phyloP scores from a whole-genome alignment of 2,113 vertebrate genomes.

The Amia ocellicauda region DNA sequence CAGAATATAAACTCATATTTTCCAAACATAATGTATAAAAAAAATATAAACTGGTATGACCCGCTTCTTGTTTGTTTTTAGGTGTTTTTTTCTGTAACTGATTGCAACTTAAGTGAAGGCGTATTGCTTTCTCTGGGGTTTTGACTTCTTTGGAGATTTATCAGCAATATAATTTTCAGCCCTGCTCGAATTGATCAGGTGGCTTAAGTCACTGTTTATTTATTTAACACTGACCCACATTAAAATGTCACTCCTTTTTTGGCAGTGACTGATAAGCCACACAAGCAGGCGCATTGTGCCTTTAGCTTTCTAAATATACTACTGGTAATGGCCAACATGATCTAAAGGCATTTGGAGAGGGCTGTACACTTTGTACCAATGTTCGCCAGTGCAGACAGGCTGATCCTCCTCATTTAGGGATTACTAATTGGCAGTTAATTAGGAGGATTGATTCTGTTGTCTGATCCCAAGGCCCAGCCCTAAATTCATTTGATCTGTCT shows the following conservation, averaged over 20 bases:
- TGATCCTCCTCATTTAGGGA: slow-evolving; percentile 94
- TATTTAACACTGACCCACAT: slow-evolving; percentile 70
- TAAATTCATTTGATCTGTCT: slow-evolving; percentile 81
- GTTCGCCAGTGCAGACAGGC: slow-evolving; percentile 80
- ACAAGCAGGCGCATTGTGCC: slow-evolving; percentile 54
- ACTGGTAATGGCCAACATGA: slow-evolving; percentile 29
- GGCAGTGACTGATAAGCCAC: slow-evolving; percentile 59
- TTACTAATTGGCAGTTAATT: slow-evolving; percentile 95
- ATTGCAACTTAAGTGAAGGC: slow-evolving; percentile 35
- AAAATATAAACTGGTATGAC: slow-evolving; percentile 47
- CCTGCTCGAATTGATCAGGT: slow-evolving; percentile 35
- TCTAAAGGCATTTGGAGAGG: not conserved
- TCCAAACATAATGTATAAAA: slow-evolving; percentile 67
- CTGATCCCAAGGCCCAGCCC: slow-evolving; percentile 75
- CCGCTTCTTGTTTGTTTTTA: slow-evolving; percentile 33
- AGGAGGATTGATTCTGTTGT: slow-evolving; percentile 93
- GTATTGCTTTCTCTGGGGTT: slow-evolving; percentile 30
- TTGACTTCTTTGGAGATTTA: too few species aligned
- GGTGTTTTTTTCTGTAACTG: slow-evolving; percentile 41
- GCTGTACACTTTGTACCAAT: slow-evolving; percentile 17
- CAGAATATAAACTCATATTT: slow-evolving; percentile 69
- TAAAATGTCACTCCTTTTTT: slow-evolving; percentile 67
- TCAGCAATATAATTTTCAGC: too few species aligned
- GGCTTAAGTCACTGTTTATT: slow-evolving; percentile 59
- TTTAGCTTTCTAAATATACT: slow-evolving; percentile 66